phyloP scores from a whole-genome alignment of 2,113 vertebrate species.

The Gulo gulo region DNA sequence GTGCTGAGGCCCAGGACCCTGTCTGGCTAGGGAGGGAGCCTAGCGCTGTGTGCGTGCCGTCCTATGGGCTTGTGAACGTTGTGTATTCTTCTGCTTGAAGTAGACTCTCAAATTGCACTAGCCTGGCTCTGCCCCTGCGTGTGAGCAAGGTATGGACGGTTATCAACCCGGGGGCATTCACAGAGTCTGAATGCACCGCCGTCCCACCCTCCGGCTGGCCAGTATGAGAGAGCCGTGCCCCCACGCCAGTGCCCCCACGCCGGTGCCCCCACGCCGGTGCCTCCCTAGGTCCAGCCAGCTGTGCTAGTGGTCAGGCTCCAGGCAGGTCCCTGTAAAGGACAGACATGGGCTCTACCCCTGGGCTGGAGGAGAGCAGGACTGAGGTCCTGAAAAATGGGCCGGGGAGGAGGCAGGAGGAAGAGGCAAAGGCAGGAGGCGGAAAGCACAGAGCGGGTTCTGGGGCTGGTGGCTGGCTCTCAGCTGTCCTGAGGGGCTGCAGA shows the following conservation, averaged over 20 bases:
- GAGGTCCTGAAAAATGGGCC: neutral
- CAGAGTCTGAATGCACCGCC: fast-evolving
- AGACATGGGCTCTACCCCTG: neutral
- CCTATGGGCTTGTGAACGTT: neutral
- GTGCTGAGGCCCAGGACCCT: neutral
- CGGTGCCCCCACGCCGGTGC: too few species aligned
- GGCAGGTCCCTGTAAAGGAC: neutral
- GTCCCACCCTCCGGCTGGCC: too few species aligned
- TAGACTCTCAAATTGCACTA: neutral
- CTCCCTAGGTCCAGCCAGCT: fast-evolving
- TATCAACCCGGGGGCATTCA: neutral
- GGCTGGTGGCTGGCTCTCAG: neutral
- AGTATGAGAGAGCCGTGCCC: neutral
- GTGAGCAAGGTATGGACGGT: neutral
- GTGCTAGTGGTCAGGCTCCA: fast-evolving
- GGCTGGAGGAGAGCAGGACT: neutral
- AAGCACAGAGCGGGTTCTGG: too few species aligned
- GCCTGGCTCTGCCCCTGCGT: neutral
- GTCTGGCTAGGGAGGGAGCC: neutral
- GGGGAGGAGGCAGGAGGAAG: neutral
- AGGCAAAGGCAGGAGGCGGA: neutral
- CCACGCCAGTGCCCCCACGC: too few species aligned
- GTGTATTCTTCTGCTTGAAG: neutral
- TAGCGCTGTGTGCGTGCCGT: too few species aligned
- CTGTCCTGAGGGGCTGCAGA: fast-evolving